Conservation (phyloP, 2,113 vertebrate genomes). For the Cynocephalus volans region DNA sequence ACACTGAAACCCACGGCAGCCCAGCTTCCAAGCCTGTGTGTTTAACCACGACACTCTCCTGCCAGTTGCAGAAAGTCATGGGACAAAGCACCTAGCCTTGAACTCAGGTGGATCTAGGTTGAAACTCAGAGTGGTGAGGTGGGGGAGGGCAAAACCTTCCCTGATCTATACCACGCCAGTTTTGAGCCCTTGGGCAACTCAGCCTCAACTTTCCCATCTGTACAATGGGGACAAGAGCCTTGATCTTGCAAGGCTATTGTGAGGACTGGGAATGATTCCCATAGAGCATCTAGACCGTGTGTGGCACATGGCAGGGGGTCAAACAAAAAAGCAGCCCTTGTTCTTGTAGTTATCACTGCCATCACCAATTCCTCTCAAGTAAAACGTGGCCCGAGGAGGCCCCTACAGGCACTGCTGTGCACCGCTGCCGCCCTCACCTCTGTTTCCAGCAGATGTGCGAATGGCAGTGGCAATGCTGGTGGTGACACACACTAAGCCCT, state of each 20-base stretch:
- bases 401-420: fast-evolving
- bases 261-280: background rate
- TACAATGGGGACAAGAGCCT: background rate
- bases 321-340: background rate
- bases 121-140: background rate
- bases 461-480: fast-evolving
- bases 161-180: background rate
- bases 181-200: background rate
- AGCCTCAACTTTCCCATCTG: background rate
- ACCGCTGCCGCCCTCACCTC: fast-evolving
- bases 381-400: background rate
- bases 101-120: background rate
- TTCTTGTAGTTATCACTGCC: too few species aligned
- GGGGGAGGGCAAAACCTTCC: background rate
- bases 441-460: fast-evolving
- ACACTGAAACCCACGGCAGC: background rate
- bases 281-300: background rate
- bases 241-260: background rate
- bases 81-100: background rate
- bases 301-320: background rate
- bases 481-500: fast-evolving
- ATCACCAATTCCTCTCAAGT: background rate
- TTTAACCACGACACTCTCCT: background rate
- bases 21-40: background rate
- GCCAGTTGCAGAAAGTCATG: background rate